Evolutionary conservation across 2,888 invertebrate genomes (phyloP), one percentile per base, ranked within the genome.

Genomic region (Chironomus tentans): DNA sequence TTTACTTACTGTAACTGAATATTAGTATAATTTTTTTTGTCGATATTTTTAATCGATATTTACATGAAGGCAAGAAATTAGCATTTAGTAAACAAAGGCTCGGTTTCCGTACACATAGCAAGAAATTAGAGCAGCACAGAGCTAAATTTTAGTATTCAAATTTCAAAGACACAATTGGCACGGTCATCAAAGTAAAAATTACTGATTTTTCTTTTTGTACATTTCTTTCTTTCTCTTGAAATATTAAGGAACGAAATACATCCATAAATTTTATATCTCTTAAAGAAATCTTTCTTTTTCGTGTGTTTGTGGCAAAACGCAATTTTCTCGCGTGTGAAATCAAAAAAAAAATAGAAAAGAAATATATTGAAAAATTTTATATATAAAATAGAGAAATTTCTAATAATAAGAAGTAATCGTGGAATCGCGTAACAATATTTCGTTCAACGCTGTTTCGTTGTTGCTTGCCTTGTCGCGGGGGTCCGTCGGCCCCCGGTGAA

Each of bases 381-480:
- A 62, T 18, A 68, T 7, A 13, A 68, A 68, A 68, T 12, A 24
- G n/a, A 68, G 24, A 13, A 28, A 13, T 24, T 2, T 28, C 4
- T n/a, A 38, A 68, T 72, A 61, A 38, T 38, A 10, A 38, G 38
- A 38, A 38, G 38, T 38, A 38, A 38, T 38, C 38, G 74, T 65
- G 65, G 68, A 28, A 72, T 61, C 38, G 62, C 56, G 62, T 28
- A n/a, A 38, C 15, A 68, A 62, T 62, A 74, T 74, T 68, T 48
- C 21, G 46, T 38, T 74, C 74, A 74, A 89, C 88, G 88, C 89
- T 90, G 87, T 91, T 91, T 89, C 90, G 90, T 88, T 91, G 91
- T 87, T 91, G 91, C 88, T 88, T 91, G 89, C 91, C 91, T 88
- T 91, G 90, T 89, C 90, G 91, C 88, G 90, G 90, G 89, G 87